These are phyloP conservation scores for Pardalotus punctatus DNA, from an alignment of 2,113 vertebrate species.

Conservation along the genomic window DNA sequence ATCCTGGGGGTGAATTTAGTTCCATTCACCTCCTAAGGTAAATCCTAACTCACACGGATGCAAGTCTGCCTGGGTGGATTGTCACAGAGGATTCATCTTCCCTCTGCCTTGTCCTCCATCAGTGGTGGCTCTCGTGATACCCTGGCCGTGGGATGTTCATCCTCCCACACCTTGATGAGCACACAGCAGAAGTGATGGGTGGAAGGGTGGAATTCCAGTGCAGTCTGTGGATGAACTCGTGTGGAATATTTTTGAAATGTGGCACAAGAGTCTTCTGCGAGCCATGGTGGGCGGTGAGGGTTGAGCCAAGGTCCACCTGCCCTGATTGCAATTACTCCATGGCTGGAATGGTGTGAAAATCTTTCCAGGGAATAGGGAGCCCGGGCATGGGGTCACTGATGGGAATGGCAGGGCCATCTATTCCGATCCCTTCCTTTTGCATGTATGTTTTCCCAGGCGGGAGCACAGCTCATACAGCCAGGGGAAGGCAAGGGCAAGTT, in stretches of 20 bases:
- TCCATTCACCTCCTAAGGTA: not conserved
- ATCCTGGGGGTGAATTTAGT: not conserved
- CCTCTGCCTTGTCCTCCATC: not conserved
- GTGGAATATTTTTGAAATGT: not conserved
- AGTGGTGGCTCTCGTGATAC: not conserved
- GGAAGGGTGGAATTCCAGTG: not conserved
- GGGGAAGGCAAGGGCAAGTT: conserved; percentile 62
- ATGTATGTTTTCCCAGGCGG: conserved; percentile 6
- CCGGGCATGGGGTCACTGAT: not conserved
- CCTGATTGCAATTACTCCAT: rapidly evolving
- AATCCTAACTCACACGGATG: not conserved
- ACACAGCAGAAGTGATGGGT: not conserved
- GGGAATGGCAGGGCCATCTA: conserved; percentile 45
- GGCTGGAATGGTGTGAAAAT: not conserved
- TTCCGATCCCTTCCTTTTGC: conserved; percentile 23
- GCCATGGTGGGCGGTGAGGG: rapidly evolving
- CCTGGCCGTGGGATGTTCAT: not conserved
- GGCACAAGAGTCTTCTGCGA: not conserved
- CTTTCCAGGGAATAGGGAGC: not conserved
- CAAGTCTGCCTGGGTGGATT: not conserved
- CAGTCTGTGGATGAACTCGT: not conserved
- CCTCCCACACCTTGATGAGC: not conserved
- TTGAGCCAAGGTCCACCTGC: not conserved
- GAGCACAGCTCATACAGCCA: conserved; percentile 49
- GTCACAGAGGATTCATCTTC: not conserved